Evolutionary conservation across 2,113 vertebrate genomes (phyloP), one percentile per base, ranked within the genome.

Genomic region (Prochilodus magdalenae): DNA sequence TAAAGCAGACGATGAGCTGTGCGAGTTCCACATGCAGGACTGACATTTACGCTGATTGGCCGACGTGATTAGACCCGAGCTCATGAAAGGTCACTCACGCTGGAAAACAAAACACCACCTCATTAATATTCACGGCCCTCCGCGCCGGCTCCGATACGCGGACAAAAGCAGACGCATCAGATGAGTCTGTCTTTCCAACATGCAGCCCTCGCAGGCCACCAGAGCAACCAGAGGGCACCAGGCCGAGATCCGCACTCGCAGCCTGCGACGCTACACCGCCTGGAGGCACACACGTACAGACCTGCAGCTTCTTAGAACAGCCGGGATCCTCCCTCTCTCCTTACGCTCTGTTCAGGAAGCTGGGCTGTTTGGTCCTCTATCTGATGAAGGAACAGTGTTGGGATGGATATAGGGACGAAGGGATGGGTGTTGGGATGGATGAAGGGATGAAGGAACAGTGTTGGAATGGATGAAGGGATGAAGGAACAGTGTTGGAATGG

Each of bases 121-220:
- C 29, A 24, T 29, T 86, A 73, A 66, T 83, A 75, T 85, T 81
- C 69, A 83, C 24, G 47, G 72, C 86, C 75, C 63, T 87, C 82
- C 74, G 79, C 82, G 8, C 10, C 67, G 73, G 75, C 86, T 89
- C 62, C 83, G 8, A 85, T 89, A 85, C 62, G 0, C 86, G 79
- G 88, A 85, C 27, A 76, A 40, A 74, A 73, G 53, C 78, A 53
- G 75, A 88, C 84, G 89, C 87, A 86, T 67, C 22, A 81, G 84
- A 89, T 71, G 79, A 86, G 85, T 60, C 24, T 59, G 20, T 59
- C 6, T 36, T 59, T 59, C 51, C 16, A 16, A 53, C 51, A 5
- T 20, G 16, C 51, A 2, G 15, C 51, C 51, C 20, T 55, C 5
- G 5, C 20, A 55, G 67, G 33, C 82, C 70, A 71, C 69, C 33